Evolutionary conservation across 1,140 invertebrate species (phyloP).

Genomic region (Heliconius nattereri): DNA sequence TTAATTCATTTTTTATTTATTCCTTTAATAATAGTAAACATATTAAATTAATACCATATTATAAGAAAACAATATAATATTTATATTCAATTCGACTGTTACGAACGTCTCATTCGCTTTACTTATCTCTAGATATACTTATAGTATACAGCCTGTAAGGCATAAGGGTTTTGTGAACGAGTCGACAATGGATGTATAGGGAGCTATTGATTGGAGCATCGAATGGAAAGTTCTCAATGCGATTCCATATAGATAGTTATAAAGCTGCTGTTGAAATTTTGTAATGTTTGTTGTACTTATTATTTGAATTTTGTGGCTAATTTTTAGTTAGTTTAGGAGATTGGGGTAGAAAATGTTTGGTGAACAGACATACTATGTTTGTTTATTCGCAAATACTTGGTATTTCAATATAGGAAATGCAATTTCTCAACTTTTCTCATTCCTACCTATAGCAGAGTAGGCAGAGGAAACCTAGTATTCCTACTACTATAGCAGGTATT

Average conservation of each 20-base stretch:
- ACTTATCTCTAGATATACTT: not conserved
- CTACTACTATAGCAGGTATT: too few species aligned
- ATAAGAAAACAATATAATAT: not conserved
- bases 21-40: not conserved
- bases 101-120: conserved; percentile 3
- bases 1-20: too few species aligned
- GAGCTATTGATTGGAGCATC: conserved; percentile 8
- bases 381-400: too few species aligned
- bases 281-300: not conserved
- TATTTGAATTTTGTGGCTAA: not conserved
- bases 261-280: not conserved
- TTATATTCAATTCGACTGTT: not conserved
- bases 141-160: not conserved
- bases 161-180: conserved; percentile 6
- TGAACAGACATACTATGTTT: not conserved
- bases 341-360: not conserved
- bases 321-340: not conserved
- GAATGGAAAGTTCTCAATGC: conserved; percentile 12
- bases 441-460: too few species aligned
- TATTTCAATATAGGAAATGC: too few species aligned
- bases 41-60: not conserved
- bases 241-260: conserved; percentile 1
- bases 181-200: not conserved
- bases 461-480: too few species aligned
- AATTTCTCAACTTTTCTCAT: too few species aligned